Conservation (phyloP, 37 sponge, comb jelly and placozoan genomes). For the Geodia barretti region DNA sequence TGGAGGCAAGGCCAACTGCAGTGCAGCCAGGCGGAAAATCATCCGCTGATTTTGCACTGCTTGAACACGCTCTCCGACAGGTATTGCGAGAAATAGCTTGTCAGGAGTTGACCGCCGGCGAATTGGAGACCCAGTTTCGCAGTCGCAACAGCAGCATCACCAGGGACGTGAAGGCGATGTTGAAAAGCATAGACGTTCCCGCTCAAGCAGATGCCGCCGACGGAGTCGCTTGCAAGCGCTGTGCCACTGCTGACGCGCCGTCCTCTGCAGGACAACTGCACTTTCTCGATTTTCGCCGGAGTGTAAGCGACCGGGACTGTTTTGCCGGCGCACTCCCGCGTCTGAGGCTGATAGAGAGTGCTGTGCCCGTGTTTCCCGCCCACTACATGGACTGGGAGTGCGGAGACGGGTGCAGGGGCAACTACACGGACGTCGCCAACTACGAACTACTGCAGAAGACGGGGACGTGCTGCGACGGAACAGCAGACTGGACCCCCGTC, state of each 20-base stretch:
- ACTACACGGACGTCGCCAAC: background rate
- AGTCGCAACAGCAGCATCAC: background rate
- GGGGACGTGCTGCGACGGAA: background rate
- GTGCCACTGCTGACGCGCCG: too few relatives aligned
- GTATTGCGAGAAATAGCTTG: background rate
- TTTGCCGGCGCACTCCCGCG: background rate
- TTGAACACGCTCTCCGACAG: background rate
- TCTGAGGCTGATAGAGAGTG: background rate
- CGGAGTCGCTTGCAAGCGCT: too few relatives aligned
- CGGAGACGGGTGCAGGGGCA: background rate
- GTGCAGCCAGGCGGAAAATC: too few relatives aligned
- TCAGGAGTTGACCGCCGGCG: background rate
- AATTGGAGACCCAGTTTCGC: background rate
- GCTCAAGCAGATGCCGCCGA: background rate
- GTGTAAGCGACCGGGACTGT: background rate
- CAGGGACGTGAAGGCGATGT: background rate
- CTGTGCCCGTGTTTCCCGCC: background rate
- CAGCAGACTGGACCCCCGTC: background rate
- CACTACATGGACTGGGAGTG: background rate
- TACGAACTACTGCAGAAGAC: background rate
- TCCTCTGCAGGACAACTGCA: background rate
- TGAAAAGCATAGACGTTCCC: background rate
- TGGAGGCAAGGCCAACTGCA: background rate
- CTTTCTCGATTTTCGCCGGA: background rate
- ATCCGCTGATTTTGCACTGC: too few relatives aligned